These are phyloP conservation scores for Gibbula magus DNA, from an alignment of 2,888 invertebrate genomes.

Conservation along the genomic window DNA sequence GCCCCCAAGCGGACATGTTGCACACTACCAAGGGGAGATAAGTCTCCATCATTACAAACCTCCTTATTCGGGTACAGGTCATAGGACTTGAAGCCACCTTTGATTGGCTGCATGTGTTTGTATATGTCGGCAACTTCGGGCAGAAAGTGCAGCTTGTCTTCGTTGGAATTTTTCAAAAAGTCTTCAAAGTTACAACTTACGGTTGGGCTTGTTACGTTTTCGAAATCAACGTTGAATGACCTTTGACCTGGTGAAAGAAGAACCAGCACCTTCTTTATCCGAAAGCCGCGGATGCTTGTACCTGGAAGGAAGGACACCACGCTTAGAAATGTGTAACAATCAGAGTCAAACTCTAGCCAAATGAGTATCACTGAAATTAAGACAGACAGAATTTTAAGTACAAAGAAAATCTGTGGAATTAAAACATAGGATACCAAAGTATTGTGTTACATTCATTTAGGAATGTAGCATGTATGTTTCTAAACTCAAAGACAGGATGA, in stretches of 20 bases:
- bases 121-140: constrained; percentile 27
- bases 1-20: constrained; percentile 30
- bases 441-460: too few relatives aligned
- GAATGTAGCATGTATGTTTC: too few relatives aligned
- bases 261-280: constrained; percentile 27
- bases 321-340: background rate
- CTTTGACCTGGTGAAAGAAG: constrained; percentile 18
- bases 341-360: too few relatives aligned
- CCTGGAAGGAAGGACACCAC: constrained; percentile 13
- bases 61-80: background rate
- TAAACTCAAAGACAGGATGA: too few relatives aligned
- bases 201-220: background rate
- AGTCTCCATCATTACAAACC: constrained; percentile 12
- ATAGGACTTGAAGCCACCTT: constrained; percentile 27
- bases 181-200: constrained; percentile 4
- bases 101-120: constrained; percentile 16
- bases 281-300: background rate
- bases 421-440: too few relatives aligned
- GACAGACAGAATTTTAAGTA: too few relatives aligned
- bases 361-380: too few relatives aligned
- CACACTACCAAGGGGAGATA: constrained; percentile 17
- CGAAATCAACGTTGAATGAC: background rate
- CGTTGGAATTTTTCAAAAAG: background rate
- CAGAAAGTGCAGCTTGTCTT: constrained; percentile 15
- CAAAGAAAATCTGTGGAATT: too few relatives aligned